Evolutionary conservation across 2,888 invertebrate species (phyloP).

Genomic region (Seladonia tumulorum): DNA sequence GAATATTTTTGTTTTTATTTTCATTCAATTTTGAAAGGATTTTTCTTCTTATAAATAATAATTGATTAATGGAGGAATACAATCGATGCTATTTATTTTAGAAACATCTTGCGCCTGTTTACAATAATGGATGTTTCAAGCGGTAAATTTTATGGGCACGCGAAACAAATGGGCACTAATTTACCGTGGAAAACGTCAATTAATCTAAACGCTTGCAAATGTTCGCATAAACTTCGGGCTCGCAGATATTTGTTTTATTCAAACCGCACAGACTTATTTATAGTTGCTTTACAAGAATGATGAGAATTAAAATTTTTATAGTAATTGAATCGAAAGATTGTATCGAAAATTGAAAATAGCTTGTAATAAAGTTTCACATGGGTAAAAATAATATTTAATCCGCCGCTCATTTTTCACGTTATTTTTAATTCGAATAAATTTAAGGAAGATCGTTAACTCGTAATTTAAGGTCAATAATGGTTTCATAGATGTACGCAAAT

Average conservation of each 20-base stretch:
- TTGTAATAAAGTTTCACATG: not conserved
- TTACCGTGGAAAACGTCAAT: not conserved
- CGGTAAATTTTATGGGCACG: not conserved
- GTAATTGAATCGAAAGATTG: not conserved
- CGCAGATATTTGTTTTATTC: not conserved
- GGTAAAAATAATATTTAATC: not conserved
- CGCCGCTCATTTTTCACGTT: no score
- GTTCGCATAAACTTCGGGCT: not conserved
- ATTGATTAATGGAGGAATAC: not conserved
- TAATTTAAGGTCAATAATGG: constrained; percentile 25
- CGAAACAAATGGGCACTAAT: not conserved
- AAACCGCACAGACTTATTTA: not conserved
- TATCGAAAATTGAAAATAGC: not conserved
- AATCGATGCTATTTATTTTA: no score
- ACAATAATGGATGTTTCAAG: not conserved
- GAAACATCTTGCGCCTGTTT: not conserved
- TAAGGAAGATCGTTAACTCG: not conserved
- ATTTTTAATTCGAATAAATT: no score
- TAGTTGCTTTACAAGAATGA: not conserved
- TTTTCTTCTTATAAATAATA: no score
- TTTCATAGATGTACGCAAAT: not conserved
- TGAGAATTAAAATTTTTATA: not conserved
- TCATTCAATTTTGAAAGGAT: not conserved
- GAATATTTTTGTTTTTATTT: not conserved
- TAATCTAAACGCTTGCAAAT: constrained; percentile 1